These are phyloP conservation scores for Leptonema lineaticorne DNA, from an alignment of 1,140 invertebrate genomes.

Conservation along the genomic window DNA sequence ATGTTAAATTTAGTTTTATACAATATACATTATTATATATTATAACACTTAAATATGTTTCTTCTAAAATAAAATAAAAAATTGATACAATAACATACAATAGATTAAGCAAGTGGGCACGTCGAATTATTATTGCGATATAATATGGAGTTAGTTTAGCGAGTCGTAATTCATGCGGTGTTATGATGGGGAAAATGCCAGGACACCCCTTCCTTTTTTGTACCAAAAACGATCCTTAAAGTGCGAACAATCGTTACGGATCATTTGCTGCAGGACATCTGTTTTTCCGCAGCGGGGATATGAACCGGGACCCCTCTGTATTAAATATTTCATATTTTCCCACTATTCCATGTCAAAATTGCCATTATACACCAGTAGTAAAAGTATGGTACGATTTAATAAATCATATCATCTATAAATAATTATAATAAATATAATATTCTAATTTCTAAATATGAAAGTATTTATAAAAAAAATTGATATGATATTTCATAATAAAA, in stretches of 20 bases:
- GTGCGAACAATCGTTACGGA: conserved; percentile 38
- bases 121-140: too few relatives aligned
- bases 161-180: conserved; percentile 1
- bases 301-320: not conserved
- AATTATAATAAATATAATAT: not conserved
- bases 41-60: too few relatives aligned
- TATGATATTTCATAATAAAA: not conserved
- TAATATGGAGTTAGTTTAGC: too few relatives aligned
- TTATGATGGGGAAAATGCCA: conserved; percentile 20
- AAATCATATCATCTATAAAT: not conserved
- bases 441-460: not conserved
- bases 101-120: too few relatives aligned
- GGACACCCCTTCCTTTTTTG: conserved; percentile 20
- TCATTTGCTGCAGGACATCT: conserved; percentile 38
- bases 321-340: conserved; percentile 24
- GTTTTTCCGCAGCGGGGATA: conserved; percentile 23
- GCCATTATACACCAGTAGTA: too few relatives aligned
- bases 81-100: too few relatives aligned
- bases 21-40: too few relatives aligned
- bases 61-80: too few relatives aligned
- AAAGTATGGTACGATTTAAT: too few relatives aligned
- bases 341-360: not conserved
- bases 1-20: too few relatives aligned
- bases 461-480: not conserved
- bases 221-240: conserved; percentile 24